A percentile compares a stretch with the other conserved stretches of the same genome.
Conservation (phyloP, 2,888 invertebrate genomes). For the Slavum lentiscoides region DNA sequence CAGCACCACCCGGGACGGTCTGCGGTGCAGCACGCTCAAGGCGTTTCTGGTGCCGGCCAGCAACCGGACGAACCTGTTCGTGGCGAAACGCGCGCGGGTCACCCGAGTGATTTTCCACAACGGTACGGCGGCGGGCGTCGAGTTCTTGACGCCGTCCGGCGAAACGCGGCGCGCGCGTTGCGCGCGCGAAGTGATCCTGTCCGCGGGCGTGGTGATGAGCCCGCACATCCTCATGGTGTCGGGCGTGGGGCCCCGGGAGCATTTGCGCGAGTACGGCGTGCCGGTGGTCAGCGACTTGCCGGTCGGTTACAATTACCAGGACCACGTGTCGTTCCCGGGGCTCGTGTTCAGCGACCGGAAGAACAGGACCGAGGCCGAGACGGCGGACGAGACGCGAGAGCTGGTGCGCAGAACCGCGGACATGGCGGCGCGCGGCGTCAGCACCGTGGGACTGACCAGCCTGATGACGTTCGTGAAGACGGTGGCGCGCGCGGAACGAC, state of each 20-base stretch:
- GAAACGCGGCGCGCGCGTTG: slow-evolving; percentile 62
- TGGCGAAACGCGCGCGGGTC: slow-evolving; percentile 71
- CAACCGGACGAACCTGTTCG: slow-evolving; percentile 71
- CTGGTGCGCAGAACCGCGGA: not conserved
- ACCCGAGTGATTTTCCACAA: slow-evolving; percentile 69
- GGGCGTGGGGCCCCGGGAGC: slow-evolving; percentile 66
- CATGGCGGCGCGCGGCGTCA: not conserved
- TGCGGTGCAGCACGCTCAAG: slow-evolving; percentile 79
- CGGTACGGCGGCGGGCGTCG: slow-evolving; percentile 67
- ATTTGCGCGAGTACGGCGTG: slow-evolving; percentile 62
- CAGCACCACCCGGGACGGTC: slow-evolving; percentile 65
- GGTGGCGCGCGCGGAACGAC: slow-evolving; percentile 59
- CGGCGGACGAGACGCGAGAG: not conserved
- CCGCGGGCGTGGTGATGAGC: slow-evolving; percentile 69
- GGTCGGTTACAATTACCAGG: slow-evolving; percentile 66
- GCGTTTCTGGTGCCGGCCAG: slow-evolving; percentile 73
- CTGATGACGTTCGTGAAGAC: slow-evolving; percentile 35
- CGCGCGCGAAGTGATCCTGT: slow-evolving; percentile 67
- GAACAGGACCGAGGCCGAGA: not conserved
- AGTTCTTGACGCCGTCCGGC: slow-evolving; percentile 66
- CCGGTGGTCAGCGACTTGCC: slow-evolving; percentile 61
- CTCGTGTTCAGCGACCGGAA: slow-evolving; percentile 58
- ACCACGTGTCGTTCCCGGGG: slow-evolving; percentile 61
- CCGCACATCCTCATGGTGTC: slow-evolving; percentile 71
- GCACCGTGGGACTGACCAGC: slow-evolving; percentile 14